Conservation (phyloP, 2,113 vertebrate genomes). For the Electrona antarctica region DNA sequence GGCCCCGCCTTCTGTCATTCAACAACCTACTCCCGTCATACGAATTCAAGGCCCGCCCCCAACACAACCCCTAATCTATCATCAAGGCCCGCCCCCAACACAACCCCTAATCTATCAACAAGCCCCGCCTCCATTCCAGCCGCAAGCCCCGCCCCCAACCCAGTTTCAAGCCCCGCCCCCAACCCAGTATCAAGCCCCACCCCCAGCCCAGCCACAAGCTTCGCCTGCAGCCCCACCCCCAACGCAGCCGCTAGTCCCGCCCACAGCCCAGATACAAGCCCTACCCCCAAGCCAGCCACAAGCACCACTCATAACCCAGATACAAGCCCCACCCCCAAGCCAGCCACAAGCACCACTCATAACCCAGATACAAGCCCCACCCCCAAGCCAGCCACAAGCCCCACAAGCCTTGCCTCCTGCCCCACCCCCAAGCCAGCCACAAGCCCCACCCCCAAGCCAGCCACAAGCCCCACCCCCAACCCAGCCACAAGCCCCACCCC, state of each 20-base stretch:
- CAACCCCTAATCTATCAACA: background rate
- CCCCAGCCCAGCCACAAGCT: background rate
- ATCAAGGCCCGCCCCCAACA: slow-evolving; percentile 2
- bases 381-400: background rate
- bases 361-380: background rate
- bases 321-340: background rate
- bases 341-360: background rate
- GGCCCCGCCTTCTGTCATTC: slow-evolving; percentile 2
- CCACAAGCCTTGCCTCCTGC: background rate
- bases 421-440: background rate
- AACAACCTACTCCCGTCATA: slow-evolving; percentile 51
- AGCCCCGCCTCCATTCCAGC: background rate
- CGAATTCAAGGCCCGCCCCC: slow-evolving; percentile 52
- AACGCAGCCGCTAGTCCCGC: background rate
- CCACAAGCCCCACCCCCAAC: background rate
- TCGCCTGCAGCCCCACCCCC: background rate
- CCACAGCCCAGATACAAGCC: background rate
- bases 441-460: background rate
- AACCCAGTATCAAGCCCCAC: background rate
- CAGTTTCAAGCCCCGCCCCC: background rate
- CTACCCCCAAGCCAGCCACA: background rate
- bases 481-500: background rate
- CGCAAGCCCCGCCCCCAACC: background rate
- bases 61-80: background rate
- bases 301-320: background rate